Conservation (phyloP, 2,888 invertebrate genomes). For the Ryuthela nishihirai region DNA sequence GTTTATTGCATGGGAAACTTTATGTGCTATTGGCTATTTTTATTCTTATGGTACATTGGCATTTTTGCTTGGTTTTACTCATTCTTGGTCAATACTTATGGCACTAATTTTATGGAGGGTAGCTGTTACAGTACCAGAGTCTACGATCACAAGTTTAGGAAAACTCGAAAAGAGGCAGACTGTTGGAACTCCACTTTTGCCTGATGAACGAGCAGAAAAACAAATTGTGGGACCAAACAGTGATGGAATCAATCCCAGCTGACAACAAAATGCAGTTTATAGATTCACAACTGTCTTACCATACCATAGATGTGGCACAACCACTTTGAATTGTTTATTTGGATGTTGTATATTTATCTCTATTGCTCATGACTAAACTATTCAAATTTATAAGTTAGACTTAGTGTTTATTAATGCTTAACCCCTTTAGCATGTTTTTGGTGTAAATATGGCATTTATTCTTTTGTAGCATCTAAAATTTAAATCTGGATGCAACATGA, state of each 20-base stretch:
- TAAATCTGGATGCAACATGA: no score
- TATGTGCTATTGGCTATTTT: conserved; percentile 20
- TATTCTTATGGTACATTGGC: conserved; percentile 36
- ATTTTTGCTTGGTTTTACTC: conserved; percentile 36
- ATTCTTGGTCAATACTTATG: conserved; percentile 35
- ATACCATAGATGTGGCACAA: no score
- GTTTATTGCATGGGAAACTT: conserved; percentile 34
- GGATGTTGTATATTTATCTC: no score
- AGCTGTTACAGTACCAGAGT: conserved; percentile 19
- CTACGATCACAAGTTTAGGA: conserved; percentile 5
- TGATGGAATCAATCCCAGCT: conserved; percentile 13
- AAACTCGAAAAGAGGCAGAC: conserved; percentile 5
- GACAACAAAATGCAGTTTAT: no score
- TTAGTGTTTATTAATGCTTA: no score
- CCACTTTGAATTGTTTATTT: no score
- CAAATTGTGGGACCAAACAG: not conserved
- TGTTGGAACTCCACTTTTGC: conserved; percentile 22
- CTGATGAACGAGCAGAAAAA: not conserved
- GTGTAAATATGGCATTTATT: no score
- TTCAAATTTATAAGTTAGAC: no score
- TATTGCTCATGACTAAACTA: no score
- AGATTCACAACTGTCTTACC: no score
- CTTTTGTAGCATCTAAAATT: no score
- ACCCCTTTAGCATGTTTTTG: no score
- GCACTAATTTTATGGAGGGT: conserved; percentile 37